These are phyloP conservation scores for Sorex araneus DNA, from an alignment of 2,113 vertebrate species.

Conservation along the genomic window DNA sequence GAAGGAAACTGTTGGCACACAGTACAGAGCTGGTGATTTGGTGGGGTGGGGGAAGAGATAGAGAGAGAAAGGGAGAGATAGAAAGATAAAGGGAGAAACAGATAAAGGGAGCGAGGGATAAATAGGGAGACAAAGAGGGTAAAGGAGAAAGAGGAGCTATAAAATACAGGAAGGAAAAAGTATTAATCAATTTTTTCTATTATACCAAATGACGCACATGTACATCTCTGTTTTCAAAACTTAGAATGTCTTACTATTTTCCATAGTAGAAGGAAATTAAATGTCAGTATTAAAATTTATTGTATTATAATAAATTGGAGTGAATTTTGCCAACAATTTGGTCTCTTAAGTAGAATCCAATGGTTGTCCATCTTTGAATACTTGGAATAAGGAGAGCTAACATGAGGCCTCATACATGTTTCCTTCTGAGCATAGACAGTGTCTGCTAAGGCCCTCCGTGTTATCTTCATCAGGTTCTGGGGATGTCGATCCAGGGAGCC, in stretches of 20 bases:
- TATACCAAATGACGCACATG: slow-evolving; percentile 3
- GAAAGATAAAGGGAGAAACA: no score
- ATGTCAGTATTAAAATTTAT: slow-evolving; percentile 21
- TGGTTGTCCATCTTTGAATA: not conserved
- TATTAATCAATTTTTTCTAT: slow-evolving; percentile 42
- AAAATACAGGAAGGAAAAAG: not conserved
- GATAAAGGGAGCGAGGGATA: not conserved
- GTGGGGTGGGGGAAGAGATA: no score
- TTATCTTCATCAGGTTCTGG: not conserved
- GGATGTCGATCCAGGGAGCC: not conserved
- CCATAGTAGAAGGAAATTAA: slow-evolving; percentile 26
- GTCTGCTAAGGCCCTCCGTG: not conserved
- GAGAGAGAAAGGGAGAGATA: no score
- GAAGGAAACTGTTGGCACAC: slow-evolving; percentile 16
- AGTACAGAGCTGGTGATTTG: not conserved
- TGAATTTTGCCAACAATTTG: slow-evolving; percentile 15
- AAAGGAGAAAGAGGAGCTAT: not conserved
- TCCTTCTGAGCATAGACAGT: not conserved
- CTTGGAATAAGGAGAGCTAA: slow-evolving; percentile 13
- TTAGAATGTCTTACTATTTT: slow-evolving; percentile 46
- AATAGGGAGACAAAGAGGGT: not conserved
- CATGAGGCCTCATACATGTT: not conserved
- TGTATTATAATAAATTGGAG: not conserved
- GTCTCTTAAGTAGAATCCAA: not conserved
- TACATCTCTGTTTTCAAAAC: slow-evolving; percentile 49